Evolutionary conservation across 2,113 vertebrate genomes (phyloP), one percentile per base, ranked within the genome.

Genomic region (Delphinus delphis): DNA sequence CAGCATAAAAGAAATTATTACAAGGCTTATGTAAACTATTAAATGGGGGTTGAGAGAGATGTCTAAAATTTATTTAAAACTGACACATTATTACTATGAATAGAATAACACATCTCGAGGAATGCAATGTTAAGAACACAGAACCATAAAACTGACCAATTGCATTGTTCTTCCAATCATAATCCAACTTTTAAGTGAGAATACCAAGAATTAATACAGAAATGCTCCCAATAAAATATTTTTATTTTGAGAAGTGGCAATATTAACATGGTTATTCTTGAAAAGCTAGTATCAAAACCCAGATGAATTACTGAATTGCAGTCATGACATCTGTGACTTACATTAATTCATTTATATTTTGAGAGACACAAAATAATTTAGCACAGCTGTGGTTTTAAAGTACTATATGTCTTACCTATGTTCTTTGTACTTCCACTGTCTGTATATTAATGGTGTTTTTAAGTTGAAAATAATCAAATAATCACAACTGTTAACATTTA

Each of bases 201-300:
- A 60, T 15, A 73, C 13, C 17, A 95, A 96, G 8, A 68, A 87
- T 60, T 65, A 58, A 36, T 89, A 89, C 9, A 73, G 26, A 73
- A 95, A 60, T n/a, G 21, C 6, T 82, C 26, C 63, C 74, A 92
- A 44, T 82, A 88, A 88, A 76, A 93, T 77, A 31, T 9, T 83
- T 74, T 88, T 87, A 84, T 83, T 93, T 67, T 79, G 60, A 79
- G 83, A 94, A 58, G 21, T 80, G 31, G n/a, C 62, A 91, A 53
- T 63, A 60, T 53, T 91, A 90, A 68, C 47, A 31, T 44, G 25
- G 25, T 18, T 92, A 26, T 44, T 89, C 55, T 86, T 94, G 20
- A 95, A 83, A 91, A 96, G 33, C 14, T 90, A 73, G 90, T 93
- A 55, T 85, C 67, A 84, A 91, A 81, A 96, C 11, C 26, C 65